Percentiles rank a stretch among this genome's conserved stretches.
phyloP scores from a whole-genome alignment of 2,113 vertebrate species.

The Brevimyrus niger region DNA sequence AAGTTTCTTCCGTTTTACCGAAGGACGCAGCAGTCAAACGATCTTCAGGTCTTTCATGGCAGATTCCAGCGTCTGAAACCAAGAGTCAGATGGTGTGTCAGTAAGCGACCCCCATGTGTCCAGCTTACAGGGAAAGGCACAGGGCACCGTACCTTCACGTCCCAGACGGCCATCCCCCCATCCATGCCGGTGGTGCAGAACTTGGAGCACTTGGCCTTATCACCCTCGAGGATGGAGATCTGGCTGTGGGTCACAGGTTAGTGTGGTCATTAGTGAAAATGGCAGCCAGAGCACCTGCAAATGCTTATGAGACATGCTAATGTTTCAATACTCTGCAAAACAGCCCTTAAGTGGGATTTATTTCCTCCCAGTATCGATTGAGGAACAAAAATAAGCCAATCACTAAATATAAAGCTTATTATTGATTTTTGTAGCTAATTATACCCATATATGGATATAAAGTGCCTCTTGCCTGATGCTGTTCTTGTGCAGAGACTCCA shows the following conservation, averaged over 20 bases:
- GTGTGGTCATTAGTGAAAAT: neutral
- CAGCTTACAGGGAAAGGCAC: no score
- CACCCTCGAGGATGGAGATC: conserved; percentile 79
- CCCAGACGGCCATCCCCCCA: conserved; percentile 91
- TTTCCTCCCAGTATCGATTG: neutral
- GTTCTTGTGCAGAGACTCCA: conserved; percentile 90
- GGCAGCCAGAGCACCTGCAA: neutral
- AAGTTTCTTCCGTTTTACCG: neutral
- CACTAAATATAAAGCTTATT: neutral
- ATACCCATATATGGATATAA: neutral
- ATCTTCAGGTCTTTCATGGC: conserved; percentile 89
- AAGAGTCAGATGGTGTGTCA: neutral
- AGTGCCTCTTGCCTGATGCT: conserved; percentile 77
- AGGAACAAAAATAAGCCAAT: neutral
- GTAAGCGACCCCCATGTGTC: neutral
- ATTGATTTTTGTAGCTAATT: neutral
- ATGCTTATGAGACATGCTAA: neutral
- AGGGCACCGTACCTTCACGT: conserved; percentile 76
- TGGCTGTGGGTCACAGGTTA: conserved; percentile 61
- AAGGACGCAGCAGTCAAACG: conserved; percentile 56
- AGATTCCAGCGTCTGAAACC: conserved; percentile 74
- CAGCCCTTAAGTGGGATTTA: neutral
- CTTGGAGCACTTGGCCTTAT: conserved; percentile 75
- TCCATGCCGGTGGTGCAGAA: conserved; percentile 98
- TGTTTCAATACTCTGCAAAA: neutral